phyloP scores from a whole-genome alignment of 2,113 vertebrate species.

The Malurus alboscapulatus region DNA sequence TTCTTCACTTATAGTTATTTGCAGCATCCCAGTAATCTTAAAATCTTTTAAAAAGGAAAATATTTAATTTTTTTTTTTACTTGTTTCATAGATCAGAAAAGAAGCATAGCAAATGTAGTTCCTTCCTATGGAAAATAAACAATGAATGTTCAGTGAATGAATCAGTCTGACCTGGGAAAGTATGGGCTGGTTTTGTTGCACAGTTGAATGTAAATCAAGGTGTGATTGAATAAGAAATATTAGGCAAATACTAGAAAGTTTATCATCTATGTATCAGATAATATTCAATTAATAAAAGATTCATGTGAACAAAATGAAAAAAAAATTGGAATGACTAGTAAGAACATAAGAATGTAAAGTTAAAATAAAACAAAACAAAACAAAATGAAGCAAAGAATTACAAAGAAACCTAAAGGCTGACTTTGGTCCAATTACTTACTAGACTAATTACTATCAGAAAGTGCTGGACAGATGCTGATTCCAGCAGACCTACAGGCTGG shows the following conservation, averaged over 20 bases:
- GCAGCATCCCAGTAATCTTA: neutral
- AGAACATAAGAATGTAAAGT: neutral
- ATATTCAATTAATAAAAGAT: neutral
- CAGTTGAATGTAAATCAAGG: neutral
- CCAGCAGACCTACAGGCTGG: neutral
- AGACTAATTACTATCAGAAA: neutral
- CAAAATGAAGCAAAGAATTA: neutral
- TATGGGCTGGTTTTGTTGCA: neutral
- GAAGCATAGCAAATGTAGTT: neutral
- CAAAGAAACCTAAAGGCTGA: neutral
- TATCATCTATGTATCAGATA: neutral
- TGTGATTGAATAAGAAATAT: neutral
- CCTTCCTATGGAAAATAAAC: neutral
- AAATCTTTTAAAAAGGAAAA: neutral
- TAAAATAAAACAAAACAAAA: neutral
- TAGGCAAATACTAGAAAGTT: neutral
- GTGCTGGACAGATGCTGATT: neutral
- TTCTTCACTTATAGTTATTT: neutral
- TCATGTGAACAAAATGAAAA: neutral
- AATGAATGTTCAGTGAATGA: no score
- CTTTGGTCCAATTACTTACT: no score
- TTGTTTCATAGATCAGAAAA: neutral
- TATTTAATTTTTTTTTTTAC: neutral
- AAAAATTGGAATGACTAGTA: neutral
- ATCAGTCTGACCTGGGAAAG: neutral